Evolutionary conservation across 2,113 vertebrate genomes (phyloP).

Genomic region (Ginglymostoma cirratum): DNA sequence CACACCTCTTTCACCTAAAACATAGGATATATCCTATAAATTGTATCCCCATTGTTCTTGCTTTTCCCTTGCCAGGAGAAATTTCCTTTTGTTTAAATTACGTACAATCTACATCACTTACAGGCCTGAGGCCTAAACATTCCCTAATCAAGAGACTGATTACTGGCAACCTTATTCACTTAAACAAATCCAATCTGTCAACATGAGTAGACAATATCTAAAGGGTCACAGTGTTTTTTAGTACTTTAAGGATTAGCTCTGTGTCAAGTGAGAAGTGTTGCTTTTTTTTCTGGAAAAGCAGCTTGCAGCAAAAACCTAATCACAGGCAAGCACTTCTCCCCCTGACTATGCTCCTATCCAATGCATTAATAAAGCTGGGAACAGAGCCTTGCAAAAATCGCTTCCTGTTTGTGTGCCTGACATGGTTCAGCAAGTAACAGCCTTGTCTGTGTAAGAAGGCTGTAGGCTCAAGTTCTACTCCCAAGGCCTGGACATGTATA

Average conservation of each 20-base stretch:
- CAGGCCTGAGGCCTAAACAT: neutral
- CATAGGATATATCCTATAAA: neutral
- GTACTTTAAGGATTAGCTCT: neutral
- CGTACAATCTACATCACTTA: neutral
- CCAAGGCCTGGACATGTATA: neutral
- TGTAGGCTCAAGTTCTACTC: neutral
- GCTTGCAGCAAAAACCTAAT: neutral
- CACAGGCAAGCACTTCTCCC: too few species aligned
- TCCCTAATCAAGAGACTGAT: neutral
- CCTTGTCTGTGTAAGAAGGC: neutral
- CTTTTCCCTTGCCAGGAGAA: too few species aligned
- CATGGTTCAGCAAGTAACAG: neutral
- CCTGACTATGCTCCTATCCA: neutral
- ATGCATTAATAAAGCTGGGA: neutral
- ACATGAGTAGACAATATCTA: neutral
- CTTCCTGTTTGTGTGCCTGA: neutral
- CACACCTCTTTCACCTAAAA: too few species aligned
- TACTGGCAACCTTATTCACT: neutral
- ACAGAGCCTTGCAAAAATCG: neutral
- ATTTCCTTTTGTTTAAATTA: too few species aligned
- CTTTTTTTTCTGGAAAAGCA: neutral
- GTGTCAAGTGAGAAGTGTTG: neutral
- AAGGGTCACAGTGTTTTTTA: neutral
- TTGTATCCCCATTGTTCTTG: neutral
- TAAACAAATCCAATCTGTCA: neutral